Evolutionary conservation across 1,140 invertebrate genomes (phyloP), one percentile per base, ranked within the genome.

Genomic region (Coenobita brevimanus): DNA sequence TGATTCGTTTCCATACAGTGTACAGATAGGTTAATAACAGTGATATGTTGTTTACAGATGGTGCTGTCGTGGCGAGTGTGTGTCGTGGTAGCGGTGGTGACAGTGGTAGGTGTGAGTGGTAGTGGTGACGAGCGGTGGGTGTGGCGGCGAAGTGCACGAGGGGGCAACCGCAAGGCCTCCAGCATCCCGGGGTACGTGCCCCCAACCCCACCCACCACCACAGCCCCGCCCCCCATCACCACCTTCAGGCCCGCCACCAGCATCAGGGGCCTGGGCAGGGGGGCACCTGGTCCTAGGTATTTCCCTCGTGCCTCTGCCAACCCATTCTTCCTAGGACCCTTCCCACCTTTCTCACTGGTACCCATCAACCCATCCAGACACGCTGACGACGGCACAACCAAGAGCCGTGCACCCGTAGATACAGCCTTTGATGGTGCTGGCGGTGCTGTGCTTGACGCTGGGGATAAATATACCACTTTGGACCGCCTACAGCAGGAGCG

Each of bases 381-480:
- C 38, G 6, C 64, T 43, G 36, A 54, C 41, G 82, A 92, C 46
- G 82, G 89, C 43, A 87, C 85, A 43, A 81, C 76, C 1, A 82
- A 88, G 78, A 76, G 79, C 33, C 67, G 79, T 4, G 86, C 75
- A 4, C n/a, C 80, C 0, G 69, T 41, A 10, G 80, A 82, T 24
- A 69, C 83, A 3, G 62, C 73, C 80, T 67, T 76, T n/a, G 82
- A 85, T n/a, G 82, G 43, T 3, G 67, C 46, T 17, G 43, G 69
- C 21, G 46, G 67, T 1, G 82, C 71, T 21, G 71, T 64, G 62
- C 80, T 84, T 21, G 75, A 95, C 96, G 95, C 96, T 64, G 96
- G 97, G 91, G 97, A 96, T 13, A 97, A 97, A 93, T 98, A 98
- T 92, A 97, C 96, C 1, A 93, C 97, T 0, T 97, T 98, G 89